These are phyloP conservation scores for Piprites chloris DNA, from an alignment of 2,113 vertebrate genomes.

Conservation along the genomic window DNA sequence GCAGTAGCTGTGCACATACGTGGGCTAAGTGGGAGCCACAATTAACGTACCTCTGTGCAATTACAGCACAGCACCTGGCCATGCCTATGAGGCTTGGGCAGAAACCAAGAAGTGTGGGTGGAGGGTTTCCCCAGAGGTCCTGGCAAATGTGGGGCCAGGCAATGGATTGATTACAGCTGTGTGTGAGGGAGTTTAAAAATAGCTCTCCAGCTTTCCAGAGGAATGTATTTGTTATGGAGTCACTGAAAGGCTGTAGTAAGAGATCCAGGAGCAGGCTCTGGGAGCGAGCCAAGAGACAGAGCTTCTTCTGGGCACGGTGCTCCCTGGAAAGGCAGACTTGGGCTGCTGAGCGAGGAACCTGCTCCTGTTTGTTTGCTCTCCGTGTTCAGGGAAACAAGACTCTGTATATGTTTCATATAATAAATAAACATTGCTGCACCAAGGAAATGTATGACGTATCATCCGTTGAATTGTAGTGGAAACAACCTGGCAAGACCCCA, in stretches of 20 bases:
- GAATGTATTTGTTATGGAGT: slow-evolving; percentile 51
- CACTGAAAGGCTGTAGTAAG: slow-evolving; percentile 18
- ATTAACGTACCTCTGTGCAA: background rate
- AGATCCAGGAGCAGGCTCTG: background rate
- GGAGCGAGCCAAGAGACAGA: slow-evolving; percentile 12
- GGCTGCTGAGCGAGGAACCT: background rate
- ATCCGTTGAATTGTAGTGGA: background rate
- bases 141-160: accelerated
- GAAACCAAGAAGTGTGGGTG: background rate
- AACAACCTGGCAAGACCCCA: slow-evolving; percentile 20
- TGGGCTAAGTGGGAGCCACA: background rate
- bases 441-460: background rate
- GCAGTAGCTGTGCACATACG: accelerated
- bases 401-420: background rate
- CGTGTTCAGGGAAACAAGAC: slow-evolving; percentile 20
- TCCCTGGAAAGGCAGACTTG: background rate
- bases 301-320: background rate
- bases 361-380: slow-evolving; percentile 33
- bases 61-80: background rate
- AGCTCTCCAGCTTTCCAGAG: slow-evolving; percentile 8
- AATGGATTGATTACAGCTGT: slow-evolving; percentile 31
- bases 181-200: slow-evolving; percentile 30
- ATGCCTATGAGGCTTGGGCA: background rate
- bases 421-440: slow-evolving; percentile 23
- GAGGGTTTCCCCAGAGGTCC: slow-evolving; percentile 44